phyloP scores from a whole-genome alignment of 2,797 vertebrate species.

The Eulemur coronatus region DNA sequence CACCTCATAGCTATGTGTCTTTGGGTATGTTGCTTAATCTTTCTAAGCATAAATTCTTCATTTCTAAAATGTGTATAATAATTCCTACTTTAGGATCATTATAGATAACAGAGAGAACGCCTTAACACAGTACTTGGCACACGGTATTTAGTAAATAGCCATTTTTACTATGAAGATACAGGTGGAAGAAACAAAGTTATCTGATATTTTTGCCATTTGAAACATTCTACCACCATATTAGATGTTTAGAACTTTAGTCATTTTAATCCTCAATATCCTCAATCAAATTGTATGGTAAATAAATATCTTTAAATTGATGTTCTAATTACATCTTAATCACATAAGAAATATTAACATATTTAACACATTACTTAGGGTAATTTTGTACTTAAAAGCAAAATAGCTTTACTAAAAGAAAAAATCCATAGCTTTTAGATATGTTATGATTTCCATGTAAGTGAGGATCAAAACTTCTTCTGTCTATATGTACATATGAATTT shows the following conservation, averaged over 20 bases:
- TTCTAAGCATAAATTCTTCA: conserved; percentile 15
- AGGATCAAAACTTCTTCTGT: conserved; percentile 1
- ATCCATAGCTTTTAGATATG: not conserved
- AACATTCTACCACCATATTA: not conserved
- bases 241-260: conserved; percentile 30
- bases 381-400: conserved; percentile 42
- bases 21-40: not conserved
- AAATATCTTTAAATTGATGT: conserved; percentile 9
- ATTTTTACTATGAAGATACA: conserved; percentile 36
- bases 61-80: conserved; percentile 18
- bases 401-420: conserved; percentile 41
- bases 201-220: conserved; percentile 25
- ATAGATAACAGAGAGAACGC: not conserved
- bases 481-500: not conserved
- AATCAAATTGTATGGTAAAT: not conserved
- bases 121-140: not conserved
- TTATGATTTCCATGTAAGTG: conserved; percentile 32
- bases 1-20: not conserved
- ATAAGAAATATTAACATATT: conserved; percentile 39
- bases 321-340: conserved; percentile 18
- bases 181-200: conserved; percentile 25
- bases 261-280: conserved; percentile 26
- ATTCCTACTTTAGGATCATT: conserved; percentile 8
- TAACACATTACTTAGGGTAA: conserved; percentile 8
- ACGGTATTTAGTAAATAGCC: not conserved